Base-by-base conservation (phyloP, 1,140 invertebrate genomes). In the Kradibia gibbosae region DNA sequence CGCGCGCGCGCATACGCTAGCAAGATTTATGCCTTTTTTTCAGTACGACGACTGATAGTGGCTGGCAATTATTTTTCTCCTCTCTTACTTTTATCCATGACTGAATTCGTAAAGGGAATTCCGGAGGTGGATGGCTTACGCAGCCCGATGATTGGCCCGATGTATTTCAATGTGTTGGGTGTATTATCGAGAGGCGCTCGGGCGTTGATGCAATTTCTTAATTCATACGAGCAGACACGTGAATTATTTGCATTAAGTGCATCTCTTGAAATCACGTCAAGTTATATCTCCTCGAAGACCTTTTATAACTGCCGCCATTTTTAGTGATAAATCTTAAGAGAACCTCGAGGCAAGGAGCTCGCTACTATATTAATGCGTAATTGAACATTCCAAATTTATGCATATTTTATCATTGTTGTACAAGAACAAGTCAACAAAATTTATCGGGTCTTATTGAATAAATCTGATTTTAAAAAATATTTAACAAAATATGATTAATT, bases 261-360 rank as follows among this genome's bases (percentile, higher is more conserved):
- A 34, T 1, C 62, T 36, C 62, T 36, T 4, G 34, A 4, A 67
- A 67, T 39, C 34, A 10, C 62, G 39, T 67, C 36, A 11, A 67
- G 39, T 67, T n/a, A 67, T n/a, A 39, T 67, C 62, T 34, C 36
- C 17, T 67, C n/a, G 34, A 67, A 39, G 25, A 39, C 39, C 62
- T 67, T 67, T 67, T 67, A 67, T 67, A 36, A 39, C 62, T 36
- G 36, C 36, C 62, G 36, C 4, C 36, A 39, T 67, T 67, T 67
- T 3, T 67, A 20, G 36, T 67, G n/a, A 67, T 67, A 39, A 67
- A 39, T 39, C n/a, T n/a, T n/a, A n/a, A n/a, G n/a, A n/a, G n/a
- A n/a, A n/a, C n/a, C n/a, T n/a, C n/a, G n/a, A n/a, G n/a, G n/a
- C n/a, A n/a, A n/a, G n/a, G n/a, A n/a, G n/a, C n/a, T n/a, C n/a